Evolutionary conservation across 2,888 invertebrate species (phyloP).

Genomic region (Flexamia atlantica): DNA sequence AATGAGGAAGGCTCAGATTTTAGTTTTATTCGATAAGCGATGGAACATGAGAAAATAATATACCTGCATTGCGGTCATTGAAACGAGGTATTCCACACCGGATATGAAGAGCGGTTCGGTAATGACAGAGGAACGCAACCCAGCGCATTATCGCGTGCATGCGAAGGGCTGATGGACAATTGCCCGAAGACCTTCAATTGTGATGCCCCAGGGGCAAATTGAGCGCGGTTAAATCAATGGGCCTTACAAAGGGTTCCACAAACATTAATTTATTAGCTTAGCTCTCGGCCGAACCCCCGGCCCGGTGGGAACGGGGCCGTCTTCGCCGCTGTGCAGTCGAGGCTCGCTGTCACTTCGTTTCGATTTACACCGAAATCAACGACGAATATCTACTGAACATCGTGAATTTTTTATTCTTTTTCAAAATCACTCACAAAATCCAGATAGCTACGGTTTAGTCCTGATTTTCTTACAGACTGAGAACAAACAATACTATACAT

Average conservation of each 20-base stretch:
- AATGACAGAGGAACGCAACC: not conserved
- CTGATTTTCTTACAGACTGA: too few species aligned
- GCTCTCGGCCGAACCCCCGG: not conserved
- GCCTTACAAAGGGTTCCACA: constrained; percentile 42
- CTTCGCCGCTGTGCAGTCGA: too few species aligned
- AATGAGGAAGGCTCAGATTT: too few species aligned
- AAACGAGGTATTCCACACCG: not conserved
- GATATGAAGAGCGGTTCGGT: not conserved
- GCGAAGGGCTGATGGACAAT: constrained; percentile 28
- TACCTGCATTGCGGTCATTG: not conserved
- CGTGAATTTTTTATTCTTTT: too few species aligned
- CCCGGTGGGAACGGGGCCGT: not conserved
- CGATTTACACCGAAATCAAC: too few species aligned
- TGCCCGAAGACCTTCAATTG: constrained; percentile 41
- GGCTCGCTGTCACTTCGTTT: too few species aligned
- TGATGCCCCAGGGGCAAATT: constrained; percentile 39
- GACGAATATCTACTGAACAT: too few species aligned
- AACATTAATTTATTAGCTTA: constrained; percentile 25
- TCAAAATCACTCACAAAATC: too few species aligned
- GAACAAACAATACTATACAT: too few species aligned
- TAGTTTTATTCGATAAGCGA: too few species aligned
- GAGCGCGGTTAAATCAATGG: constrained; percentile 44
- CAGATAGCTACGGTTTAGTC: too few species aligned
- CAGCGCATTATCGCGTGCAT: not conserved
- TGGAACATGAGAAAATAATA: too few species aligned